Conservation (phyloP, 2,888 invertebrate species). For the Sesia apiformis region DNA sequence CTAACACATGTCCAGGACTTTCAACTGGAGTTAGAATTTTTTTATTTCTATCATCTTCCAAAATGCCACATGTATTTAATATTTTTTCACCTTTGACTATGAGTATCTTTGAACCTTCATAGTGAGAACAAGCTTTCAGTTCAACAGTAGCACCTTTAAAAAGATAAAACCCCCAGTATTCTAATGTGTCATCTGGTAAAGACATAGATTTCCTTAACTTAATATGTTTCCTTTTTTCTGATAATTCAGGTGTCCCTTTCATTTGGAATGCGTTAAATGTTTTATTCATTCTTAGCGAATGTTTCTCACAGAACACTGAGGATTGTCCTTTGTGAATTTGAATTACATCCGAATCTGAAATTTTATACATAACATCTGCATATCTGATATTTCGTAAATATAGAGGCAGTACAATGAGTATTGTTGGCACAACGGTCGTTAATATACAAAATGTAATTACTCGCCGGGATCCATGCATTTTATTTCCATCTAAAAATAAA, state of each 20-base stretch:
- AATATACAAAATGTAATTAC: conserved; percentile 85
- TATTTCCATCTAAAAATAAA: conserved; percentile 74
- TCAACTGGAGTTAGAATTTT: conserved; percentile 74
- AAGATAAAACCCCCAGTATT: conserved; percentile 92
- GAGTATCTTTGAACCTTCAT: conserved; percentile 84
- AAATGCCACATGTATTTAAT: conserved; percentile 83
- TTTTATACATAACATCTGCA: conserved; percentile 84
- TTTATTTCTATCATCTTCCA: conserved; percentile 81
- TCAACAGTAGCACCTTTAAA: conserved; percentile 85
- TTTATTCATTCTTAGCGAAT: conserved; percentile 84
- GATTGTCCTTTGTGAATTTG: conserved; percentile 89
- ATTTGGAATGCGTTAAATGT: conserved; percentile 83
- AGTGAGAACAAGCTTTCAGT: conserved; percentile 86
- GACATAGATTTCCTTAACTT: conserved; percentile 87
- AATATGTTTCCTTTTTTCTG: conserved; percentile 82
- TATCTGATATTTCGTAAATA: conserved; percentile 85
- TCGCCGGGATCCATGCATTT: conserved; percentile 86
- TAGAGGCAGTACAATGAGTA: conserved; percentile 83
- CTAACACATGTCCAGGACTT: conserved; percentile 72
- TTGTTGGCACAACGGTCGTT: conserved; percentile 83
- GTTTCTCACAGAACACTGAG: conserved; percentile 86
- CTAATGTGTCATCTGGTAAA: conserved; percentile 87
- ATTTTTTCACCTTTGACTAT: conserved; percentile 87
- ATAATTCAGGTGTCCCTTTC: conserved; percentile 79
- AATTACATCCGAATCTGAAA: conserved; percentile 89